phyloP scores from a whole-genome alignment of 2,113 vertebrate species.

The Sigmodon hispidus region DNA sequence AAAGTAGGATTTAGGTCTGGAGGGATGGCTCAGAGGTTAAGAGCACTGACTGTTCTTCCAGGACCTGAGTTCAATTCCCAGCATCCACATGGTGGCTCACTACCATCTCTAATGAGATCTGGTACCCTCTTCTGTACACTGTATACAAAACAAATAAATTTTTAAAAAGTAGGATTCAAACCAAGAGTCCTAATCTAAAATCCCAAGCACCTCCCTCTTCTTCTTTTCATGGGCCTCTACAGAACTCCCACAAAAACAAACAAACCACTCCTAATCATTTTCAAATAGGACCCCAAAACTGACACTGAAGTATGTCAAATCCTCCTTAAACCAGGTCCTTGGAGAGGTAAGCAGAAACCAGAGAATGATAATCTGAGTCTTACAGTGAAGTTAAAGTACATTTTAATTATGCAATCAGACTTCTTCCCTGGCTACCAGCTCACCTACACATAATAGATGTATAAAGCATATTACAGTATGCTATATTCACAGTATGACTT shows the following conservation, averaged over 20 bases:
- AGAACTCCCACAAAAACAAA: not conserved
- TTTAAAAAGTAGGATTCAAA: not conserved
- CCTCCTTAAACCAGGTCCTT: not conserved
- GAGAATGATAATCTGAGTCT: not conserved
- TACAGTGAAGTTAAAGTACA: not conserved
- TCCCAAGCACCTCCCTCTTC: not conserved
- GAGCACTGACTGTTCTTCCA: too few relatives aligned
- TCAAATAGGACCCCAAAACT: not conserved
- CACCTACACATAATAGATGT: not conserved
- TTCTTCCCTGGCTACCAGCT: not conserved
- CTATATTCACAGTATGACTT: not conserved
- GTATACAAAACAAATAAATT: too few relatives aligned
- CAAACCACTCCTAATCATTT: not conserved
- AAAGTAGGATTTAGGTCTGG: too few relatives aligned
- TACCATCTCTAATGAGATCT: too few relatives aligned
- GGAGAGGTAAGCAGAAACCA: not conserved
- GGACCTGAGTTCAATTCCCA: too few relatives aligned
- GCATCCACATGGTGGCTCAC: too few relatives aligned
- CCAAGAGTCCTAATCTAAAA: not conserved
- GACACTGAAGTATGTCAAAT: not conserved
- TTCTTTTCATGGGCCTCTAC: not conserved
- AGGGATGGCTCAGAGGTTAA: too few relatives aligned
- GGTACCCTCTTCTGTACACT: too few relatives aligned
- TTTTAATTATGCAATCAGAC: slow-evolving; percentile 10
- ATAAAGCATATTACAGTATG: not conserved